Evolutionary conservation across 2,888 invertebrate genomes (phyloP), one percentile per base, ranked within the genome.

Genomic region (Entomobrya proxima): DNA sequence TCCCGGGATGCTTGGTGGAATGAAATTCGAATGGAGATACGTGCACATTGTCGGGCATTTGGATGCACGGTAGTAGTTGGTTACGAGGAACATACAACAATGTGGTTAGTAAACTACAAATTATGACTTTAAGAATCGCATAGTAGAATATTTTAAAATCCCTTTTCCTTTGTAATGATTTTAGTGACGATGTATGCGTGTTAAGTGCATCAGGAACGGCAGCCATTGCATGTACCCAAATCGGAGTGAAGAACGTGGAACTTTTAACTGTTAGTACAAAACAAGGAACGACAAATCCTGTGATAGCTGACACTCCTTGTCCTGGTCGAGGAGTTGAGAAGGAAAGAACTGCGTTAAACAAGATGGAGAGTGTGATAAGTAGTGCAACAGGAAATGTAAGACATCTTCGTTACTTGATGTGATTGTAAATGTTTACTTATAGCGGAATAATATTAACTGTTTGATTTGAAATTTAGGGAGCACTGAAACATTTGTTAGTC

Each of bases 1-100:
- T 95, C 96, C 2, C 94, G 98, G 55, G 98, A 98, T 91, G 95
- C 96, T 1, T 98, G 98, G 98, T 99, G 99, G 98, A 97, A 96
- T 0, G 98, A 99, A 92, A 93, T 99, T 30, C 93, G 99, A 74
- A 97, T 97, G 92, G 99, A 99, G 93, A 95, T 99, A 83, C 94
- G 98, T 0, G 97, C 98, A 2, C 98, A 99, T 92, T 97, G 97
- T 5, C 93, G 97, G 50, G 96, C 98, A 0, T 93, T 99, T 88
- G 96, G 96, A 13, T 99, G 99, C 91, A 98, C 98, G 92, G 97
- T 98, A 5, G 97, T 99, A 67, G 93, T 99, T 52, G 98, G 97
- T 0, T 99, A 99, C 92, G 94, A 94, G n/a, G 99, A 99, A 93
- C 94, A 95, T 40, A 96, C 98, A 0, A 95, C 96, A 88, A 98